A percentile compares a stretch with the other conserved stretches of the same genome.
phyloP scores from a whole-genome alignment of 2,113 vertebrate genomes.

The Gobio gobio region DNA sequence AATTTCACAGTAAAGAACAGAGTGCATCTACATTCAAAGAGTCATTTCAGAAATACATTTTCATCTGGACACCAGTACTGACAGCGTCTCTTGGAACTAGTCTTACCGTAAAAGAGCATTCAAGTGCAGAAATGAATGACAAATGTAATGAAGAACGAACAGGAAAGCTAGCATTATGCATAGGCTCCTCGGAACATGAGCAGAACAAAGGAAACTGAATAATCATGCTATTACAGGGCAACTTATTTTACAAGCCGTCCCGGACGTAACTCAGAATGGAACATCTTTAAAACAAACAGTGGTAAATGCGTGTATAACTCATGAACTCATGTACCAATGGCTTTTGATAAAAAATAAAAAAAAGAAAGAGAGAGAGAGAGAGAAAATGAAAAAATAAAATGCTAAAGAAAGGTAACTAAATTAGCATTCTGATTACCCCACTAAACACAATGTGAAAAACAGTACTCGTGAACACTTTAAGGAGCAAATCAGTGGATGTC shows the following conservation, averaged over 20 bases:
- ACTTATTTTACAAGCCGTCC: neutral
- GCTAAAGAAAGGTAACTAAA: neutral
- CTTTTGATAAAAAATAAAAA: constrained; percentile 5
- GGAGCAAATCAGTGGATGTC: constrained; percentile 42
- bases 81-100: constrained; percentile 28
- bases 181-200: constrained; percentile 22
- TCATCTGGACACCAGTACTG: constrained; percentile 29
- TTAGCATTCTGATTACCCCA: constrained; percentile 15
- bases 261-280: constrained; percentile 15
- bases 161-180: constrained; percentile 32
- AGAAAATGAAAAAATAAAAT: neutral
- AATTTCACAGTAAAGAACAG: constrained; percentile 38
- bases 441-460: constrained; percentile 49
- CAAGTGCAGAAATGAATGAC: constrained; percentile 51
- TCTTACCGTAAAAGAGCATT: constrained; percentile 30
- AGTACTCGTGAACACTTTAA: constrained; percentile 35
- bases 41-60: constrained; percentile 47
- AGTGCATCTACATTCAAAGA: constrained; percentile 54
- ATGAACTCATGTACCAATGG: constrained; percentile 33
- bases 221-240: neutral
- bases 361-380: neutral
- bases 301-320: neutral
- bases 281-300: constrained; percentile 30
- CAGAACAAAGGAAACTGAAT: constrained; percentile 18
- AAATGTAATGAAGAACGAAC: neutral